These are phyloP conservation scores for Phania funesta DNA, from an alignment of 2,888 invertebrate genomes.

Conservation along the genomic window DNA sequence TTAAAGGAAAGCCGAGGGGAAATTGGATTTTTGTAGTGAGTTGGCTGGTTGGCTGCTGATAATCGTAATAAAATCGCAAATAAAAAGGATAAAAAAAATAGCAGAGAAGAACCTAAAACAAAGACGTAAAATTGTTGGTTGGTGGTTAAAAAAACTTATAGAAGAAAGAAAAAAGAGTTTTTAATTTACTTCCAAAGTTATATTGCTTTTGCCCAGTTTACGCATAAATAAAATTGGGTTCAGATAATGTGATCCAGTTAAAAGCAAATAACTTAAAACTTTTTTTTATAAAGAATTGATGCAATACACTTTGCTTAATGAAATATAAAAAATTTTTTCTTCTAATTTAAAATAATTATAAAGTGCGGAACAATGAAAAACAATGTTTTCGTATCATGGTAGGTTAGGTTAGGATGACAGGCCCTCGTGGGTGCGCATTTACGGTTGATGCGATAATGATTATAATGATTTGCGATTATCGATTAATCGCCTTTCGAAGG, in stretches of 20 bases:
- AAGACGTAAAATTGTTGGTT: too few species aligned
- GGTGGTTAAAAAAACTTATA: neutral
- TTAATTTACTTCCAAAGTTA: neutral
- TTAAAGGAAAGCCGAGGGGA: slow-evolving; percentile 47
- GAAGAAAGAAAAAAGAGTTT: neutral
- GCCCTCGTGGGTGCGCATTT: too few species aligned
- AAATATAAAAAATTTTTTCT: neutral
- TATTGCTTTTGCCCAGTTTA: neutral
- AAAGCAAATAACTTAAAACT: neutral
- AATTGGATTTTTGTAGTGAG: slow-evolving; percentile 54
- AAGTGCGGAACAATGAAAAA: neutral
- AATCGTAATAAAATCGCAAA: neutral
- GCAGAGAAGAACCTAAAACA: neutral
- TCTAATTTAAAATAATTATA: slow-evolving; percentile 8
- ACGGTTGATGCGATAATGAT: too few species aligned
- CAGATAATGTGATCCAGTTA: neutral
- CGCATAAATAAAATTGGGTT: neutral
- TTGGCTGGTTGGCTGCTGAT: slow-evolving; percentile 3
- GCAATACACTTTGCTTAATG: neutral
- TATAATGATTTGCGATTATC: too few species aligned
- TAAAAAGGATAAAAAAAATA: neutral
- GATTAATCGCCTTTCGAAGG: too few species aligned
- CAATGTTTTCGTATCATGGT: too few species aligned
- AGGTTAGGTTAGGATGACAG: too few species aligned
- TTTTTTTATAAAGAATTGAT: neutral